Percentiles rank a stretch among this genome's conserved stretches.
Evolutionary conservation across 2,113 vertebrate species (phyloP).

Genomic region (Epinephelus cyanopodus): DNA sequence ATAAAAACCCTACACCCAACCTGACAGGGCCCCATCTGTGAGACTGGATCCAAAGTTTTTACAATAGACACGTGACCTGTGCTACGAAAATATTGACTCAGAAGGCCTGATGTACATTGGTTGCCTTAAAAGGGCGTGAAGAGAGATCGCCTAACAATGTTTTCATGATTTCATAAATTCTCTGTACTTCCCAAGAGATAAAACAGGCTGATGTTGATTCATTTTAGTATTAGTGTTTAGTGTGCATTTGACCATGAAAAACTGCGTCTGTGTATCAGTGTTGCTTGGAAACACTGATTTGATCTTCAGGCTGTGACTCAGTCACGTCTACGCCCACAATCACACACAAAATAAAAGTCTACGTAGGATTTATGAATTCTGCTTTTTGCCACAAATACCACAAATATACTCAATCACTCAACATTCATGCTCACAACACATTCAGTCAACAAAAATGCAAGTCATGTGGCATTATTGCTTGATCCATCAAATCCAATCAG

Average conservation of each 20-base stretch:
- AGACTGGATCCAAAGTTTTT: slow-evolving; percentile 58
- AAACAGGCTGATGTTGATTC: background rate
- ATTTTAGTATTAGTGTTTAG: background rate
- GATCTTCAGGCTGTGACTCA: slow-evolving; percentile 5
- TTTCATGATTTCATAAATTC: slow-evolving; percentile 16
- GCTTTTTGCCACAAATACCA: background rate
- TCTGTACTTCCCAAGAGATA: slow-evolving; percentile 1
- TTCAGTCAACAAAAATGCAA: background rate
- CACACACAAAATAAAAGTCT: slow-evolving; percentile 15
- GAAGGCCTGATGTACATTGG: slow-evolving; percentile 31
- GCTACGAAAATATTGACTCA: slow-evolving; percentile 60
- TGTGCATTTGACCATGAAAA: background rate
- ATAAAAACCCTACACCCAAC: slow-evolving; percentile 48
- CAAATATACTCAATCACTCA: background rate
- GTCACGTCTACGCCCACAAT: background rate
- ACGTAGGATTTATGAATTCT: background rate
- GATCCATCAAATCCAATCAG: slow-evolving; percentile 16
- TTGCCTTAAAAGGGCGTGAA: slow-evolving; percentile 35
- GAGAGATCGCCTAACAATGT: background rate
- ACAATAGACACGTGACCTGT: slow-evolving; percentile 58
- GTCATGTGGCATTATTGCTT: slow-evolving; percentile 11
- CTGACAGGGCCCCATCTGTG: slow-evolving; percentile 57
- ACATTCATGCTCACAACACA: background rate
- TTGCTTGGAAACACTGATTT: slow-evolving; percentile 14
- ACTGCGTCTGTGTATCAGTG: background rate